Conservation (phyloP, 1,140 invertebrate species). For the Penaeus japonicus region DNA sequence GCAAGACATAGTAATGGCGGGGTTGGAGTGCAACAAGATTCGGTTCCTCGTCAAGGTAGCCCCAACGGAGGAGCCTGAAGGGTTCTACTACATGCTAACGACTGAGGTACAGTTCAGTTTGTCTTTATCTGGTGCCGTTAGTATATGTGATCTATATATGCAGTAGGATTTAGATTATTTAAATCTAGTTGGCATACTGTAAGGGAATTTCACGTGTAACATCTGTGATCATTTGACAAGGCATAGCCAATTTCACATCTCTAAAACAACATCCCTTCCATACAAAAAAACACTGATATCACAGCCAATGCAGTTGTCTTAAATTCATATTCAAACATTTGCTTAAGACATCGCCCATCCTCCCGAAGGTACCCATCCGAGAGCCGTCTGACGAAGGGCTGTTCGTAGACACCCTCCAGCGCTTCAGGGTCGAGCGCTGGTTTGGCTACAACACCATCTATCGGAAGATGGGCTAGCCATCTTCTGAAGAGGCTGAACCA, state of each 20-base stretch:
- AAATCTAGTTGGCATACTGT: not conserved
- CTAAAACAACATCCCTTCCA: not conserved
- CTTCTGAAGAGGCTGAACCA: not conserved
- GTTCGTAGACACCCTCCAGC: conserved; percentile 32
- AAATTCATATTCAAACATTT: not conserved
- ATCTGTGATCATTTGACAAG: no score
- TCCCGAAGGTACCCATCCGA: conserved; percentile 22
- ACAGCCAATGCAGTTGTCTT: no score
- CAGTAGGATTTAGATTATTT: not conserved
- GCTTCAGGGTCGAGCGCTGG: conserved; percentile 42
- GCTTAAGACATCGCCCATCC: not conserved
- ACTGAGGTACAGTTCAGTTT: not conserved
- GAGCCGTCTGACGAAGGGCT: conserved; percentile 31
- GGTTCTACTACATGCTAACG: conserved; percentile 26
- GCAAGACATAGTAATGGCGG: conserved; percentile 31
- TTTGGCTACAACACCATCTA: conserved; percentile 46
- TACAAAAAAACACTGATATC: no score
- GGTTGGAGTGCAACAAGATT: conserved; percentile 25
- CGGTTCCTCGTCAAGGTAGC: conserved; percentile 36
- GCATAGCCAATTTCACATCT: no score
- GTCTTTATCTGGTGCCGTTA: no score
- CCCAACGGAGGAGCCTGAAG: conserved; percentile 10
- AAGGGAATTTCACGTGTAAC: no score
- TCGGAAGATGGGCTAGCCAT: not conserved
- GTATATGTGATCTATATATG: no score